Evolutionary conservation across 2,888 invertebrate species (phyloP).

Genomic region (Rhamnusium bicolor): DNA sequence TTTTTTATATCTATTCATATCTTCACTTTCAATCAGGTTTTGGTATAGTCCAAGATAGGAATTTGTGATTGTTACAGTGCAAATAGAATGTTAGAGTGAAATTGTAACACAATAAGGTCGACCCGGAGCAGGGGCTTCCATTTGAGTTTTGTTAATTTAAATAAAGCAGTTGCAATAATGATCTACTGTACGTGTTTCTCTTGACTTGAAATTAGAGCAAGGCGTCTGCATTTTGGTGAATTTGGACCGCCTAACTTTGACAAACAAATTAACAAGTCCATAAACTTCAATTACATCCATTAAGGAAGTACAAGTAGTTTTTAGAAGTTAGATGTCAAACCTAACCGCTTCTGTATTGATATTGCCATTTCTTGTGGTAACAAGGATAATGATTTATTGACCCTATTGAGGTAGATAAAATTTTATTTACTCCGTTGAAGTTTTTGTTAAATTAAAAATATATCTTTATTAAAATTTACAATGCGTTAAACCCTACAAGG

Average conservation of each 20-base stretch:
- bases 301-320: constrained; percentile 31
- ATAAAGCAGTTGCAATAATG: constrained; percentile 54
- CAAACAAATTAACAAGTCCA: constrained; percentile 45
- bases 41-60: constrained; percentile 8
- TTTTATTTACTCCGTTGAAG: no score
- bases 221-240: constrained; percentile 32
- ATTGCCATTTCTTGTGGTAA: not conserved
- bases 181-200: constrained; percentile 42
- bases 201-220: constrained; percentile 49
- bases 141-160: constrained; percentile 49
- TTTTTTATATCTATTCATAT: constrained; percentile 29
- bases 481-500: no score
- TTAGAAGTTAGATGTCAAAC: not conserved
- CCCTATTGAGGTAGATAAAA: no score
- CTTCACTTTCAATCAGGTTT: constrained; percentile 10
- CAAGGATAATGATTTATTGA: no score
- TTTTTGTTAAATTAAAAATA: no score
- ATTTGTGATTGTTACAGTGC: constrained; percentile 15
- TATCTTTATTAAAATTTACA: no score
- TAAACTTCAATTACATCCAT: constrained; percentile 39
- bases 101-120: not conserved
- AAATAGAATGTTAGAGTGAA: constrained; percentile 6
- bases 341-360: not conserved
- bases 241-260: constrained; percentile 17
- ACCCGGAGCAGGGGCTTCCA: not conserved